Evolutionary conservation across 2,113 vertebrate species (phyloP), one percentile per base, ranked within the genome.

Genomic region (Isurus oxyrinchus): DNA sequence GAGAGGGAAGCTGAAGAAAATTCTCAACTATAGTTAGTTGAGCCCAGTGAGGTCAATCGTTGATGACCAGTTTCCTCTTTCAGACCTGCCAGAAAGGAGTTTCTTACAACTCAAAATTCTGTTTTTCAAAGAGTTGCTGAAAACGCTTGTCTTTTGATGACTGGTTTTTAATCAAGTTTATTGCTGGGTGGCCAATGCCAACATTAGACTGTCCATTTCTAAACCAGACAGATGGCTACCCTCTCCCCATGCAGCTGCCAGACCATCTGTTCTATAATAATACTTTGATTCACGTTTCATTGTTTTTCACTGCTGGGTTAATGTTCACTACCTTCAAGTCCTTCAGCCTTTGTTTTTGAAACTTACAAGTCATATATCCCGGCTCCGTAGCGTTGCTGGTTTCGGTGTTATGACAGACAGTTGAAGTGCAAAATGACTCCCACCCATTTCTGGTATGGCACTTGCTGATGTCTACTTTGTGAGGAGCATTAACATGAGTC

Each of bases 221-320:
- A 21, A n/a, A 19, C 5, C 6, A 61, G 59, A 91, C 87, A 90
- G 53, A 23, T 90, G 53, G 25, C 14, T 13, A 31, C 57, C 27
- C 59, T 88, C 53, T 27, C 27, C 31, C 31, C 35, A 61, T 91
- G 55, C 31, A 61, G 88, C 13, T 91, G 55, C 31, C 88, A 91
- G 55, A 57, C 88, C 88, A 91, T 91, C 88, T 91, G 88, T 11
- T 61, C 88, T 61, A 61, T n/a, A 61, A 91, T 91, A 35, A 91
- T 91, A 35, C 57, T 40, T 59, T 61, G 57, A 91, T 35, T 59
- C 35, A 91, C 2, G 31, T 91, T 88, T 88, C 86, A 88, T 57
- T 57, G 53, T 23, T 31, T 25, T 88, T 21, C 81, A 55, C 25
- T 91, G 55, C 11, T 19, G 57, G 31, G 31, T 7, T 91, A 91